These are phyloP conservation scores for Bombus turneri DNA, from an alignment of 1,140 invertebrate genomes.

Conservation along the genomic window DNA sequence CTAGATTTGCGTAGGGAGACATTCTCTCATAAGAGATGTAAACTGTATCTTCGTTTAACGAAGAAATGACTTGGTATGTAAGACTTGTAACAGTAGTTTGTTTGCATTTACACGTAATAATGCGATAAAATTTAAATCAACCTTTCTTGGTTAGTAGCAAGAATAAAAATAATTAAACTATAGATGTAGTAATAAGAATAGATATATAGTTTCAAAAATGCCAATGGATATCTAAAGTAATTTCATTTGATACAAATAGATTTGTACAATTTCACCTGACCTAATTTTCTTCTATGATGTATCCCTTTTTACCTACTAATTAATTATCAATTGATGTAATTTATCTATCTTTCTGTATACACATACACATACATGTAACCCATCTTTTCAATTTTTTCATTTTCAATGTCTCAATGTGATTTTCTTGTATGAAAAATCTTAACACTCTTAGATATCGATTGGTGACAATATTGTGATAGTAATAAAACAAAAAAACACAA, in stretches of 20 bases:
- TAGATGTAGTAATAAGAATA: conserved; percentile 14
- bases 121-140: conserved; percentile 23
- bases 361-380: neutral
- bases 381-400: neutral
- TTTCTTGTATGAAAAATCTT: neutral
- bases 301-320: neutral
- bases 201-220: neutral
- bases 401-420: neutral
- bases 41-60: conserved; percentile 23
- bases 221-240: conserved; percentile 23
- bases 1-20: neutral
- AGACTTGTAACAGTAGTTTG: conserved; percentile 25
- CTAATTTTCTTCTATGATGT: neutral
- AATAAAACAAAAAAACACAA: conserved; percentile 69
- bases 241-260: neutral
- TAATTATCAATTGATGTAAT: neutral
- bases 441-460: conserved; percentile 33
- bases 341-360: neutral
- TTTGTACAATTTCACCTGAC: neutral
- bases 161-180: neutral
- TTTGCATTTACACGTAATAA: neutral
- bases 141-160: conserved; percentile 65
- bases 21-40: neutral
- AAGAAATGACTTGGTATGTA: conserved; percentile 6
- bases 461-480: conserved; percentile 75